Evolutionary conservation across 2,797 vertebrate genomes (phyloP), one percentile per base, ranked within the genome.

Genomic region (Aulostomus chinensis): DNA sequence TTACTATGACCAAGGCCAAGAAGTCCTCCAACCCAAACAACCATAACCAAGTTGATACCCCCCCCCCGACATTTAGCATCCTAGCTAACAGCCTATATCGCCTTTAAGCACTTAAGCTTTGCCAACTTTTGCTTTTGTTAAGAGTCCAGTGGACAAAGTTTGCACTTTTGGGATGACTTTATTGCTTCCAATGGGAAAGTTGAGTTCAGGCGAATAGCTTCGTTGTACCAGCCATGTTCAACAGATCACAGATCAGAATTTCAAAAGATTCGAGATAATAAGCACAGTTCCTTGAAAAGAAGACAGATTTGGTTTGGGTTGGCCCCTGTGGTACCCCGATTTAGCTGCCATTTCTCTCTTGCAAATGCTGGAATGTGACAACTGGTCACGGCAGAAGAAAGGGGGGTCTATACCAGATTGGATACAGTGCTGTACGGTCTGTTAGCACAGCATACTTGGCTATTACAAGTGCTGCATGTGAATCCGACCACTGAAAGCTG

Each of bases 331-430:
- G 63, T 66, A 50, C 57, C 62, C 45, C 71, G 73, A 70, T 75
- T 71, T 80, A 76, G 71, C 73, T 37, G 43, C 68, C 9, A 37
- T 66, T 76, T 68, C 68, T 72, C 66, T 54, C 40, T 28, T 26
- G 46, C 66, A 83, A 82, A 84, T 76, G 71, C 73, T 77, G 84
- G 83, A 89, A 88, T 88, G 83, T 80, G 80, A 83, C 76, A 81
- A 82, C 61, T 78, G 81, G 83, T 87, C 82, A 83, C 58, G 41
- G 73, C 69, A 71, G 72, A 83, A 86, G 76, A 86, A 86, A 86
- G 69, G 66, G 55, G 17, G 25, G 48, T 66, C 70, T 76, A 65
- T 84, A 71, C 59, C 32, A 43, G 70, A 84, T 85, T 85, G 64
- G 80, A 74, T 78, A 72, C 84, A 85, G 78, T 50, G 24, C 72